phyloP scores from a whole-genome alignment of 2,797 vertebrate species.

The Sebastes variabilis region DNA sequence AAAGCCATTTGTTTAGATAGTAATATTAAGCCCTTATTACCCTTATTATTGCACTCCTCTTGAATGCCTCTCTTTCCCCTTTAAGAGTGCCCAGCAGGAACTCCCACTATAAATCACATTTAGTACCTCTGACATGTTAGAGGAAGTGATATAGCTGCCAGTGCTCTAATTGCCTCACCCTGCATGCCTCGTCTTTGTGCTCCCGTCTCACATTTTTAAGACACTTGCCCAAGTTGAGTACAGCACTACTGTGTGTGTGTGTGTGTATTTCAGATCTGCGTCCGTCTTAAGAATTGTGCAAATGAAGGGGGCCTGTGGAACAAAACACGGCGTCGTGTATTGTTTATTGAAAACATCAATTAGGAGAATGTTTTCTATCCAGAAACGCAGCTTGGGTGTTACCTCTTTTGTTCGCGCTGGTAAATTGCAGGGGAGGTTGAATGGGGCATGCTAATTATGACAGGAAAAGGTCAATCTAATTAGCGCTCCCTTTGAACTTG shows the following conservation, averaged over 20 bases:
- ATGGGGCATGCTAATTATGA: constrained; percentile 80
- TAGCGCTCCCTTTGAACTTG: constrained; percentile 81
- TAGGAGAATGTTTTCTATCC: constrained; percentile 40
- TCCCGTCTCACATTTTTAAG: constrained; percentile 39
- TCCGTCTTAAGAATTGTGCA: constrained; percentile 25
- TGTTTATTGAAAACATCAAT: constrained; percentile 54
- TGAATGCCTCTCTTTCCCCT: constrained; percentile 46
- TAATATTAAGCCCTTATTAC: constrained; percentile 15
- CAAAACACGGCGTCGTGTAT: constrained; percentile 32
- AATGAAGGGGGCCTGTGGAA: constrained; percentile 23
- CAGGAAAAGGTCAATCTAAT: constrained; percentile 86
- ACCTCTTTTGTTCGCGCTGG: constrained; percentile 74
- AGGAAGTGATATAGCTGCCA: constrained; percentile 58
- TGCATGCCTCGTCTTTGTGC: constrained; percentile 43
- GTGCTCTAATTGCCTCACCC: constrained; percentile 60
- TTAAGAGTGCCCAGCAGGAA: constrained; percentile 60
- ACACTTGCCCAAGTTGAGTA: constrained; percentile 6
- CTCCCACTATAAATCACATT: constrained; percentile 68
- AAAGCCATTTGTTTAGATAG: constrained; percentile 34
- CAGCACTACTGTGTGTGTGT: neutral
- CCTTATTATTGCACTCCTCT: constrained; percentile 13
- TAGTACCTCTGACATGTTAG: constrained; percentile 62
- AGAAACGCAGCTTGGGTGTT: constrained; percentile 52
- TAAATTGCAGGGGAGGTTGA: constrained; percentile 69
- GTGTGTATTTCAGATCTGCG: constrained; percentile 29